A percentile compares a stretch with the other conserved stretches of the same genome.
Evolutionary conservation across 2,888 invertebrate genomes (phyloP).

Genomic region (Cephus sareptanus): DNA sequence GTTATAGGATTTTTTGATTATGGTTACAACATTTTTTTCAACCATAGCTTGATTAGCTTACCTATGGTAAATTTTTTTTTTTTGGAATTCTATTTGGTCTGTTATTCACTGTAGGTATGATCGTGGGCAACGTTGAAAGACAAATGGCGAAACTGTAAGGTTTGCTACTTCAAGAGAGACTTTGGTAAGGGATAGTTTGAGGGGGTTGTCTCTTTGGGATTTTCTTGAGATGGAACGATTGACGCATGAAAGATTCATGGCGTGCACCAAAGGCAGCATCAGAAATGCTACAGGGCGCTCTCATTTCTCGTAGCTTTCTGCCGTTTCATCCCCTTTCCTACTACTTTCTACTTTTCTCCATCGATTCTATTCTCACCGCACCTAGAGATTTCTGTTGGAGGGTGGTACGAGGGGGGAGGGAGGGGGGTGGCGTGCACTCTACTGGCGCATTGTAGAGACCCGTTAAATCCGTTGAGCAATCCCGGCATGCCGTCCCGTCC

Average conservation of each 20-base stretch:
- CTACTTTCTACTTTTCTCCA: constrained; percentile 35
- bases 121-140: neutral
- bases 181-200: neutral
- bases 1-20: no score
- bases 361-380: constrained; percentile 11
- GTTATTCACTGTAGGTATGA: neutral
- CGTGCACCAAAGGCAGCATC: constrained; percentile 51
- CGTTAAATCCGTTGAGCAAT: constrained; percentile 45
- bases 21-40: no score
- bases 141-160: neutral
- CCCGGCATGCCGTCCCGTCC: constrained; percentile 38
- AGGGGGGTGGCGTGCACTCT: neutral
- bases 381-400: constrained; percentile 1
- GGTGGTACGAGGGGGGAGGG: neutral
- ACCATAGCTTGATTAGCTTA: no score
- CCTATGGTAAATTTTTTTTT: neutral
- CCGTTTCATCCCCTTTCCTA: neutral
- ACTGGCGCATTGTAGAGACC: neutral
- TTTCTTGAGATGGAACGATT: constrained; percentile 31
- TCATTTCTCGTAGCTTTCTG: neutral
- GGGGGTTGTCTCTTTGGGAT: constrained; percentile 29
- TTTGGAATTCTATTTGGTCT: neutral
- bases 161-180: neutral
- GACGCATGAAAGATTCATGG: constrained; percentile 62
- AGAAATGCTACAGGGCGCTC: constrained; percentile 48